Conservation (phyloP, 2,888 invertebrate species). For the Adelognathus sp. region DNA sequence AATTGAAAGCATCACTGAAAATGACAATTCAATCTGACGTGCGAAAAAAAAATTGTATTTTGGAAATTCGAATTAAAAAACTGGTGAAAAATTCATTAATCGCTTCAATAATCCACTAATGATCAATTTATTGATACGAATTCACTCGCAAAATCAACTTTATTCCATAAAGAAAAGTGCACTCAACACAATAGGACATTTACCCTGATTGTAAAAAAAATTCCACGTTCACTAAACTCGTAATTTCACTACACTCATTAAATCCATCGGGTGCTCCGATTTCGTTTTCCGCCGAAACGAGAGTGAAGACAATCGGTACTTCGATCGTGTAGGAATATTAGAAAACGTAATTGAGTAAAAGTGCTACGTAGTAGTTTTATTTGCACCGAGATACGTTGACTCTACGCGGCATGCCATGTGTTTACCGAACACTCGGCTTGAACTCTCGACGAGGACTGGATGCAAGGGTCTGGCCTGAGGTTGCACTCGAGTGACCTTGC, state of each 20-base stretch:
- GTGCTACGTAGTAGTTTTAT: neutral
- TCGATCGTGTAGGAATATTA: neutral
- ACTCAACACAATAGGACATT: neutral
- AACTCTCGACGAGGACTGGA: constrained; percentile 60
- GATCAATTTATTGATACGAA: too few species aligned
- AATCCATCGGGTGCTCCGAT: constrained; percentile 11
- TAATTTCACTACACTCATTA: constrained; percentile 3
- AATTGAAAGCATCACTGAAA: too few species aligned
- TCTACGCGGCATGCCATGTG: constrained; percentile 35
- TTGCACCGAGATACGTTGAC: constrained; percentile 14
- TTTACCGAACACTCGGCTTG: constrained; percentile 50
- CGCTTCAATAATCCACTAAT: too few species aligned
- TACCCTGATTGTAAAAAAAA: constrained; percentile 17
- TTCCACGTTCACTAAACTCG: neutral
- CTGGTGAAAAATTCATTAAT: too few species aligned
- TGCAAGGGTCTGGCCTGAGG: constrained; percentile 63
- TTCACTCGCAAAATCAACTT: too few species aligned
- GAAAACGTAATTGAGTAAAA: constrained; percentile 7
- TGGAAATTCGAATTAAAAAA: too few species aligned
- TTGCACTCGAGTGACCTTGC: constrained; percentile 79
- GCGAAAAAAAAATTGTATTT: neutral
- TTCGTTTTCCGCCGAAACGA: constrained; percentile 6
- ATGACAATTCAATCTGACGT: neutral
- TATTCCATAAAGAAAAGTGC: too few species aligned
- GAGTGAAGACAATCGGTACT: neutral